Base-by-base conservation (phyloP, 2,797 vertebrate genomes). In the Alcedo atthis region DNA sequence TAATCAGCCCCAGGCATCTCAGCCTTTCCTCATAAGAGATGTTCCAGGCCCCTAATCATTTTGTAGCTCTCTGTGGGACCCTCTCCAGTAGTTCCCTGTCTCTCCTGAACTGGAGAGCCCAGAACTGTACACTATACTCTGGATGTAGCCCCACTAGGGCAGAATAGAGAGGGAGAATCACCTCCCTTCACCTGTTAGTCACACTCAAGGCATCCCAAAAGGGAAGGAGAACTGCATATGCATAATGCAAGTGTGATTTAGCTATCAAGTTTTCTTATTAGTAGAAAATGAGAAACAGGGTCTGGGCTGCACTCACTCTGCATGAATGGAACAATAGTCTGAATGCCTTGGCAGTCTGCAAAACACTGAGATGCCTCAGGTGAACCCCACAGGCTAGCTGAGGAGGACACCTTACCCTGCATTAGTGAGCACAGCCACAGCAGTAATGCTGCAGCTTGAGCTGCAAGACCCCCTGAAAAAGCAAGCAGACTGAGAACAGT, bases 381-480 rank as follows among this genome's bases (percentile, higher is more conserved):
- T 45, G 18, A 24, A 53, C 14, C 28, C 32, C 12, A 35, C 0
- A 3, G 20, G 21, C 18, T 0, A 58, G 19, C 37, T 57, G n/a
- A 74, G 54, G 40, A 42, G 3, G 4, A 28, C 3, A 4, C n/a
- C 19, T 54, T 42, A 80, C 13, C 30, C 22, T 46, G 25, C 30
- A 15, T 8, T 42, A 16, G 25, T 16, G 42, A 55, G 25, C 42
- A 18, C 0, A 0, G 18, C 8, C 35, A 30, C 54, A 45, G 35
- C 32, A 64, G 12, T 19, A 46, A 55, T 0, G 0, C 43, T 32
- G 24, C 53, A 81, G 58, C 13, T 26, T 28, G 42, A 86, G 78
- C 46, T 79, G 55, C 17, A 22, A 75, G 25, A n/a, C 4, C 8
- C 30, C 54, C 54, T 15, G 7, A 30, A 42, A 73, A 62, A 49